Evolutionary conservation across 2,113 vertebrate species (phyloP).

Genomic region (Ictalurus furcatus): DNA sequence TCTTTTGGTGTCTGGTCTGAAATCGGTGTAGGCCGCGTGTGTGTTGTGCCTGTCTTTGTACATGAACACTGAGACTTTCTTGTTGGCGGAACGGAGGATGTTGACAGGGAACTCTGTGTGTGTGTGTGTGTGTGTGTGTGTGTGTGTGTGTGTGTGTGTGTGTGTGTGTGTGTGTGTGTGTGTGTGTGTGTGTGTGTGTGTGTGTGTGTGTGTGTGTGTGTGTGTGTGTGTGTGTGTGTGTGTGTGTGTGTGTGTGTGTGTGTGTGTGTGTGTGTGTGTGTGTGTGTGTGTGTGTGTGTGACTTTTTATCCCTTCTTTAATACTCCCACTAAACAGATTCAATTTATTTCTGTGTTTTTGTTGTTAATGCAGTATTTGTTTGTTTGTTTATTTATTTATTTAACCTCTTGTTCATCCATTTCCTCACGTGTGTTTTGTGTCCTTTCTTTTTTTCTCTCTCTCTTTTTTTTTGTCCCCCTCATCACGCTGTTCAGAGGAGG

Average conservation of each 20-base stretch:
- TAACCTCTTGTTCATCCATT: slow-evolving; percentile 6
- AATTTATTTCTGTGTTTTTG: background rate
- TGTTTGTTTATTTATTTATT: background rate
- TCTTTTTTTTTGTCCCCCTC: background rate
- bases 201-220: background rate
- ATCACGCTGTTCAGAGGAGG: slow-evolving; percentile 51
- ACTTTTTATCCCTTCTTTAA: background rate
- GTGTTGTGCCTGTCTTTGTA: background rate
- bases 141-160: too few relatives aligned
- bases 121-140: background rate
- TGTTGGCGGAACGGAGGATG: background rate
- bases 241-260: background rate
- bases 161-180: background rate
- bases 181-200: background rate
- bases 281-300: background rate
- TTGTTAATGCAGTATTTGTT: background rate
- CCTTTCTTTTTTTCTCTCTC: too few relatives aligned
- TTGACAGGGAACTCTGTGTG: too few relatives aligned
- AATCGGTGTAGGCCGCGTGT: background rate
- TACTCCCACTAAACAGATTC: background rate
- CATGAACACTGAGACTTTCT: background rate
- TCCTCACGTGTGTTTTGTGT: background rate
- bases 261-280: background rate
- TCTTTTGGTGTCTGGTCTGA: slow-evolving; percentile 4
- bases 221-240: background rate